Evolutionary conservation across 2,888 invertebrate genomes (phyloP).

Genomic region (Troglohyphantes excavatus): DNA sequence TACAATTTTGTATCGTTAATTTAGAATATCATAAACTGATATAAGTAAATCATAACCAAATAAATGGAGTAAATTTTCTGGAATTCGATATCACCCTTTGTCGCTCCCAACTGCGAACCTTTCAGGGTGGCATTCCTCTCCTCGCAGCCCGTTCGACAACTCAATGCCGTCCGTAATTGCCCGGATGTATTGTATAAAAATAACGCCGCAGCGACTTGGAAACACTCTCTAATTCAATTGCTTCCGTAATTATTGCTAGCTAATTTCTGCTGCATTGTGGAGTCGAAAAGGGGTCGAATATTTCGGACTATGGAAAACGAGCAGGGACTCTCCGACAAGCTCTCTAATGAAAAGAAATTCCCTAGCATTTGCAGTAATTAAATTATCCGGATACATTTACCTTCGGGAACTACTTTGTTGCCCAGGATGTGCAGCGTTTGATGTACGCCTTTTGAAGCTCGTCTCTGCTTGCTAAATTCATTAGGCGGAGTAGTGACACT

Average conservation of each 20-base stretch:
- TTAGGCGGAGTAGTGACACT: constrained; percentile 55
- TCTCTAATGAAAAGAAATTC: constrained; percentile 50
- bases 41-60: no score
- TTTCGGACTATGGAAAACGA: neutral
- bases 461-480: constrained; percentile 46
- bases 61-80: no score
- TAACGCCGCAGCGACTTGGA: neutral
- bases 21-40: no score
- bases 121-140: no score
- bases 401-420: constrained; percentile 40
- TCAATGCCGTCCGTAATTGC: neutral
- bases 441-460: constrained; percentile 49
- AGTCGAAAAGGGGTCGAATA: constrained; percentile 11
- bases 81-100: no score
- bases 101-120: no score
- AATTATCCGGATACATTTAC: constrained; percentile 61
- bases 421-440: constrained; percentile 23
- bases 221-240: neutral
- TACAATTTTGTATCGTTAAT: no score
- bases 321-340: neutral
- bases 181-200: constrained; percentile 2
- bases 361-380: constrained; percentile 48
- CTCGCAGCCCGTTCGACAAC: neutral
- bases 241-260: constrained; percentile 28
- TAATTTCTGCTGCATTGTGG: constrained; percentile 30